Evolutionary conservation across 2,113 vertebrate genomes (phyloP).

Genomic region (Kryptolebias marmoratus): DNA sequence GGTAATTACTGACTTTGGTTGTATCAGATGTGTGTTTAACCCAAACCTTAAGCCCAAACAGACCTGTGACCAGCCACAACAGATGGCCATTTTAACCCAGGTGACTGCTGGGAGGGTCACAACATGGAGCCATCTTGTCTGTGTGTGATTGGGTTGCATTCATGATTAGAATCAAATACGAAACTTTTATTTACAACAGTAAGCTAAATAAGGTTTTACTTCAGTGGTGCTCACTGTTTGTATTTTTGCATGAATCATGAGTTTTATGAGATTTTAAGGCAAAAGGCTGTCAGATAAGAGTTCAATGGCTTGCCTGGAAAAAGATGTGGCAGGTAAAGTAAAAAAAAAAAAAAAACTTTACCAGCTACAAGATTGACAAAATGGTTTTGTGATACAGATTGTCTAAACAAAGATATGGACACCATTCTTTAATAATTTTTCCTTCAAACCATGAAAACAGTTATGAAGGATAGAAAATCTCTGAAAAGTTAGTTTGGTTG

Average conservation of each 20-base stretch:
- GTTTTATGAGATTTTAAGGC: not conserved
- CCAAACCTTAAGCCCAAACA: slow-evolving; percentile 49
- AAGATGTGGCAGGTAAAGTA: too few relatives aligned
- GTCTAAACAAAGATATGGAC: too few relatives aligned
- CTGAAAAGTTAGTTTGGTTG: too few relatives aligned
- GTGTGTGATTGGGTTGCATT: slow-evolving; percentile 2
- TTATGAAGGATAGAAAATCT: too few relatives aligned
- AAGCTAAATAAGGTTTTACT: too few relatives aligned
- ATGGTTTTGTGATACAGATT: too few relatives aligned
- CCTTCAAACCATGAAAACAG: too few relatives aligned
- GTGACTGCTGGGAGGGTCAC: slow-evolving; percentile 56
- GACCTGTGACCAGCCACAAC: slow-evolving; percentile 62
- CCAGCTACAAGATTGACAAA: not conserved
- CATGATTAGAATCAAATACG: not conserved
- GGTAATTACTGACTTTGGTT: slow-evolving; percentile 54
- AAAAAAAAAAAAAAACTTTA: too few relatives aligned
- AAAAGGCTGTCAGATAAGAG: too few relatives aligned
- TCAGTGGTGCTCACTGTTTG: too few relatives aligned
- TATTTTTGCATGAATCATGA: not conserved
- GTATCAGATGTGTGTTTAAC: slow-evolving; percentile 75
- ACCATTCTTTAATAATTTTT: too few relatives aligned
- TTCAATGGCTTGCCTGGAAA: too few relatives aligned
- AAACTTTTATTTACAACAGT: not conserved
- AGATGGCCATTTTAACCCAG: slow-evolving; percentile 64
- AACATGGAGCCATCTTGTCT: slow-evolving; percentile 36